Base-by-base conservation (phyloP, 1,140 invertebrate genomes). In the Lordiphosa mommai region DNA sequence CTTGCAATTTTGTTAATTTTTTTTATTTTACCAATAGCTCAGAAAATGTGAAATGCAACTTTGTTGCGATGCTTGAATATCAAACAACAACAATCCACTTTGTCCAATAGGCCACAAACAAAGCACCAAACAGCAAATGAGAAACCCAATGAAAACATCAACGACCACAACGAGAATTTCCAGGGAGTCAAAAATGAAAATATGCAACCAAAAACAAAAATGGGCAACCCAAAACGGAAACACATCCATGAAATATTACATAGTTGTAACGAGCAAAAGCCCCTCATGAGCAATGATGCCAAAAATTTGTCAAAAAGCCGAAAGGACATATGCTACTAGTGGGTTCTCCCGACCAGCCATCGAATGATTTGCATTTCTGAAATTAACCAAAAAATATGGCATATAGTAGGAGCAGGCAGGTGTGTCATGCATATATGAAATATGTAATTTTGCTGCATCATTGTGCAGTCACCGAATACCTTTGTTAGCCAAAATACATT, bases 361-460 rank as follows among this genome's bases (percentile, higher is more conserved):
- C 67, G 52, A 84, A 84, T 85, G 77, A 84, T 84, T 84, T 77
- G 77, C 77, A 84, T 84, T 84, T 84, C 60, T 49, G 56, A 85
- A 85, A 84, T 84, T 84, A 77, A 72, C 68, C 74, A 84, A 84
- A 77, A 84, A 82, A 84, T 84, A 77, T 84, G 79, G 70, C 72
- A 84, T 66, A 69, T 77, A 63, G 36, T 66, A 33, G 32, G 40
- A 12, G 1, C 13, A 12, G 27, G 5, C 49, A 66, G 51, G 43
- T 70, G 53, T 8, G 23, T 55, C 32, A 46, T 43, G 50, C 52
- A 61, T 56, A 61, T 43, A 72, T 55, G 27, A 33, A 12, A 3
- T 49, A 56, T 48, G 55, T 27, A 7, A 4, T 5, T 58, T 80
- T 82, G 67, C 77, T 82, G 77, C 77, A 76, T 84, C 71, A 84